These are phyloP conservation scores for Thecocarcelia acutangulata DNA, from an alignment of 2,888 invertebrate genomes.

Conservation along the genomic window DNA sequence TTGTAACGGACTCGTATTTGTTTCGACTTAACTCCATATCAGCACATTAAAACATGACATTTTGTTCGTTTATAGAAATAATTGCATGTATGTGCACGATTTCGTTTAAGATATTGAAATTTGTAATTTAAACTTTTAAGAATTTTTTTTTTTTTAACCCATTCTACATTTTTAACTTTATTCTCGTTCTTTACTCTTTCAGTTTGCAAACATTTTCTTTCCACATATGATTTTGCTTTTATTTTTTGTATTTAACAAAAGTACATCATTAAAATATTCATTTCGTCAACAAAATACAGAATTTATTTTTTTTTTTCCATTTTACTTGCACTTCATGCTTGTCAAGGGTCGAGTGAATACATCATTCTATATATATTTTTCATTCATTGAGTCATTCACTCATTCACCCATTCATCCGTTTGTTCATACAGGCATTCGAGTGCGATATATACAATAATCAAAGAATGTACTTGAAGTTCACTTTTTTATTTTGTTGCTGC, in stretches of 20 bases:
- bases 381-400: slow-evolving; percentile 41
- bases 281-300: slow-evolving; percentile 59
- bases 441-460: slow-evolving; percentile 63
- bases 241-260: slow-evolving; percentile 61
- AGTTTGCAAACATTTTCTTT: slow-evolving; percentile 15
- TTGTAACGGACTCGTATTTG: too few relatives aligned
- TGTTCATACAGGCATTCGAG: slow-evolving; percentile 41
- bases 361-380: slow-evolving; percentile 42
- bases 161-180: slow-evolving; percentile 27
- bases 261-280: slow-evolving; percentile 69
- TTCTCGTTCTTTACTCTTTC: slow-evolving; percentile 9
- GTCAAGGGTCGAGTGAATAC: slow-evolving; percentile 66
- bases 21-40: too few relatives aligned
- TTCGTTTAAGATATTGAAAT: slow-evolving; percentile 29
- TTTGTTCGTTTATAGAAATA: too few relatives aligned
- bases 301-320: slow-evolving; percentile 7
- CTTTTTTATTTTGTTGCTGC: slow-evolving; percentile 46
- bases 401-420: slow-evolving; percentile 26
- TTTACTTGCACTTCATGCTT: slow-evolving; percentile 44
- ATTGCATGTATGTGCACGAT: too few relatives aligned
- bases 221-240: slow-evolving; percentile 18
- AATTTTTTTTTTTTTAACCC: slow-evolving; percentile 25
- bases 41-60: too few relatives aligned
- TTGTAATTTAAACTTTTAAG: slow-evolving; percentile 26
- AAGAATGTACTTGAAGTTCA: slow-evolving; percentile 67